These are phyloP conservation scores for Etheostoma nigrum DNA, from an alignment of 2,797 vertebrate species.

Conservation along the genomic window DNA sequence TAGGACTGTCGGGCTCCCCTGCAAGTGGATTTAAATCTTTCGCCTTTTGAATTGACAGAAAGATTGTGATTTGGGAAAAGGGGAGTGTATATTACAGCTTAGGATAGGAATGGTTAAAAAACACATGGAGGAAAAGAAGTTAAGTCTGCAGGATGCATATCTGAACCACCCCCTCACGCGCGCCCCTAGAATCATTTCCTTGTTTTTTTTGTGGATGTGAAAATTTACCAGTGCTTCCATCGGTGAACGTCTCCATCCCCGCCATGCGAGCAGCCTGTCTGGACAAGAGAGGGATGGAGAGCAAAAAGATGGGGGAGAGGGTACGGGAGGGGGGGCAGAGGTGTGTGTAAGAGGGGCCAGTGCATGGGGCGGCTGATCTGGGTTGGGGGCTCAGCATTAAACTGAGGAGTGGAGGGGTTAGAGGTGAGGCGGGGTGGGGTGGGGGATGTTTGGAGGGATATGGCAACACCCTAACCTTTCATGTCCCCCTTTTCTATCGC, in stretches of 20 bases:
- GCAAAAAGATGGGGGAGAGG: constrained; percentile 74
- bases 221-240: constrained; percentile 93
- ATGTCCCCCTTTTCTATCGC: constrained; percentile 57
- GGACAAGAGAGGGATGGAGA: constrained; percentile 84
- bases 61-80: constrained; percentile 57
- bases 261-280: constrained; percentile 88
- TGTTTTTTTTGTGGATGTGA: constrained; percentile 70
- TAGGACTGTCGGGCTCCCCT: constrained; percentile 66
- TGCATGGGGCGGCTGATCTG: constrained; percentile 60
- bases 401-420: constrained; percentile 66
- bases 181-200: constrained; percentile 14
- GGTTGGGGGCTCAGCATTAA: constrained; percentile 75
- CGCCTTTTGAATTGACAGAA: constrained; percentile 64
- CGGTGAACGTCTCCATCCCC: constrained; percentile 92
- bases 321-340: constrained; percentile 70
- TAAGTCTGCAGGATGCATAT: constrained; percentile 78
- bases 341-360: constrained; percentile 69
- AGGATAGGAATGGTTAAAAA: constrained; percentile 64
- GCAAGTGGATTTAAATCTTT: constrained; percentile 47
- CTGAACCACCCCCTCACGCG: constrained; percentile 44
- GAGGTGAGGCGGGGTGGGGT: constrained; percentile 63
- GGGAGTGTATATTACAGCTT: constrained; percentile 52
- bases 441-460: constrained; percentile 35
- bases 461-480: constrained; percentile 84
- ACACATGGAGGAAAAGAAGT: constrained; percentile 72